Conservation (phyloP, 2,888 invertebrate genomes). For the Epistrophella euchroma region DNA sequence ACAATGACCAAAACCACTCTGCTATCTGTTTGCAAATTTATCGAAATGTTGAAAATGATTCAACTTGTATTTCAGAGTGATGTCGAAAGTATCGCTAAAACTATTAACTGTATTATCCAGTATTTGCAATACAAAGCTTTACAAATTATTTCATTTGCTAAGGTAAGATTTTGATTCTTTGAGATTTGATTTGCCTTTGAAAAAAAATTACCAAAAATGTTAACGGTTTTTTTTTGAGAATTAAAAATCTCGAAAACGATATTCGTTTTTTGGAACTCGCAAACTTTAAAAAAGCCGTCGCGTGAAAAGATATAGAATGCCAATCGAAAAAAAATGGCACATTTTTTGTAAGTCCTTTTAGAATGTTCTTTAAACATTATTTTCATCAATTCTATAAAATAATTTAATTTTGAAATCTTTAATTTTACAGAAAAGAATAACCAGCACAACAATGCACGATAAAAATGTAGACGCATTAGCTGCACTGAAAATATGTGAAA, state of each 20-base stretch:
- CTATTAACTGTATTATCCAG: slow-evolving; percentile 91
- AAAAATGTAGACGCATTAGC: slow-evolving; percentile 89
- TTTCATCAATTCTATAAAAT: too few relatives aligned
- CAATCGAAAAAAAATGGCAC: too few relatives aligned
- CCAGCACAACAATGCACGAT: slow-evolving; percentile 87
- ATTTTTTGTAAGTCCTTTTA: too few relatives aligned
- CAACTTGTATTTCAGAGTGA: slow-evolving; percentile 89
- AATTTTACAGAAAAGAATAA: slow-evolving; percentile 85
- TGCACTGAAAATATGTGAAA: slow-evolving; percentile 90
- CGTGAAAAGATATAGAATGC: too few relatives aligned
- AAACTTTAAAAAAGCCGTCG: too few relatives aligned
- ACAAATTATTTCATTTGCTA: slow-evolving; percentile 87
- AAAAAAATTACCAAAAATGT: too few relatives aligned
- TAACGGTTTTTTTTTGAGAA: too few relatives aligned
- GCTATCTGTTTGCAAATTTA: slow-evolving; percentile 90
- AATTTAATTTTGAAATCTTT: too few relatives aligned
- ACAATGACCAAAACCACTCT: slow-evolving; percentile 92
- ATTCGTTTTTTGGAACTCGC: too few relatives aligned
- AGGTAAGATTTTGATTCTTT: slow-evolving; percentile 84
- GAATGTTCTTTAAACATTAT: too few relatives aligned
- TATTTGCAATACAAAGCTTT: slow-evolving; percentile 91
- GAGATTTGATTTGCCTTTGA: too few relatives aligned
- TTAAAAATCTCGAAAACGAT: too few relatives aligned
- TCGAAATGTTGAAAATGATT: slow-evolving; percentile 92
- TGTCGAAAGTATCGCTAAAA: slow-evolving; percentile 88